These are phyloP conservation scores for Prinia subflava DNA, from an alignment of 2,113 vertebrate species.

Conservation along the genomic window DNA sequence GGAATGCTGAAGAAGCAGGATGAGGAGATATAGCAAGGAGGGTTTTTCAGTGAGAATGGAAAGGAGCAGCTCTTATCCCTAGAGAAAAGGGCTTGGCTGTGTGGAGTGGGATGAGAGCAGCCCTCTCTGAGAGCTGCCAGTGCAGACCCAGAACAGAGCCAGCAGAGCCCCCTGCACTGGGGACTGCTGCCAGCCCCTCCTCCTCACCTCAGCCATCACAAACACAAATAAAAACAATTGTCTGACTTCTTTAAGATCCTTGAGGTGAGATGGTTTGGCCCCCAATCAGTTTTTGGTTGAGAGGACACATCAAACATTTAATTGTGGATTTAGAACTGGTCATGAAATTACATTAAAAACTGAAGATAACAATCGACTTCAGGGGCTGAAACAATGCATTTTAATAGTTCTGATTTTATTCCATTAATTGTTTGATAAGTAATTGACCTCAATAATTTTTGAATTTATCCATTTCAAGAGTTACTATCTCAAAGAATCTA, in stretches of 20 bases:
- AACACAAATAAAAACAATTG: not conserved
- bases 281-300: not conserved
- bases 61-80: not conserved
- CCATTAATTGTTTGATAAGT: not conserved
- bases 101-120: not conserved
- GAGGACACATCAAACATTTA: not conserved
- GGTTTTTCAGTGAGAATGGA: not conserved
- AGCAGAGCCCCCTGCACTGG: not conserved
- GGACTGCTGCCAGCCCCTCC: not conserved
- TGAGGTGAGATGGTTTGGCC: not conserved
- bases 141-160: fast-evolving
- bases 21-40: not conserved
- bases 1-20: not conserved
- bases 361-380: not conserved
- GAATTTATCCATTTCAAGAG: not conserved
- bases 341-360: not conserved
- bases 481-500: not conserved
- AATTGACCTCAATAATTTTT: not conserved
- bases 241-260: not conserved
- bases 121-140: not conserved
- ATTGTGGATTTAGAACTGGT: not conserved
- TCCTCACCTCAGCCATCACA: fast-evolving
- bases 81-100: not conserved
- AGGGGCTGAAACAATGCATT: not conserved
- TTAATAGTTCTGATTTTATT: not conserved